A percentile compares a stretch with the other conserved stretches of the same genome.
Conservation (phyloP, 2,113 vertebrate species). For the Eulemur rufifrons region DNA sequence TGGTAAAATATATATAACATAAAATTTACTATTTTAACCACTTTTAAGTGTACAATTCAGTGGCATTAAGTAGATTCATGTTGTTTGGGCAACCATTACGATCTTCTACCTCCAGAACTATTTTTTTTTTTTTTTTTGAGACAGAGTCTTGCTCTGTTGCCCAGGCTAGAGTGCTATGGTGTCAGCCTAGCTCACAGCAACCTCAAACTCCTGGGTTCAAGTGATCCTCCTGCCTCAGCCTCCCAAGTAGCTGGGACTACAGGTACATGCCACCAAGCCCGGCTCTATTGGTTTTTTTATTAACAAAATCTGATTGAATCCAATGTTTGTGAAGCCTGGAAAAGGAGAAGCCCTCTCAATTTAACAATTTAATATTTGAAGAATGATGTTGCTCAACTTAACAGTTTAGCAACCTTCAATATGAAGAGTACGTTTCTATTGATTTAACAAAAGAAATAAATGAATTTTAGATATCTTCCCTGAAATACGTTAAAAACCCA, state of each 20-base stretch:
- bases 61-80: background rate
- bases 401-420: background rate
- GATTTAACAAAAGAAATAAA: constrained; percentile 10
- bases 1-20: background rate
- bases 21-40: background rate
- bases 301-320: background rate
- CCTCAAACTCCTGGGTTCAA: background rate
- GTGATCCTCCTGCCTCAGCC: background rate
- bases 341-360: background rate
- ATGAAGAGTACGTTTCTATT: constrained; percentile 36
- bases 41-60: background rate
- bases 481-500: background rate
- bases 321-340: constrained; percentile 7
- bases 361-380: constrained; percentile 6
- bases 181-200: background rate
- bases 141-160: background rate
- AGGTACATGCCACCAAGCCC: background rate
- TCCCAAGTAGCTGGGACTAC: background rate
- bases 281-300: background rate
- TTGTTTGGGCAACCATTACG: background rate
- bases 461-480: background rate
- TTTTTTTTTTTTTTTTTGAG: no score
- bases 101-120: background rate
- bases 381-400: background rate
- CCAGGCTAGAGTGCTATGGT: background rate